Evolutionary conservation across 2,113 vertebrate species (phyloP), one percentile per base, ranked within the genome.

Genomic region (Boleophthalmus pectinirostris): DNA sequence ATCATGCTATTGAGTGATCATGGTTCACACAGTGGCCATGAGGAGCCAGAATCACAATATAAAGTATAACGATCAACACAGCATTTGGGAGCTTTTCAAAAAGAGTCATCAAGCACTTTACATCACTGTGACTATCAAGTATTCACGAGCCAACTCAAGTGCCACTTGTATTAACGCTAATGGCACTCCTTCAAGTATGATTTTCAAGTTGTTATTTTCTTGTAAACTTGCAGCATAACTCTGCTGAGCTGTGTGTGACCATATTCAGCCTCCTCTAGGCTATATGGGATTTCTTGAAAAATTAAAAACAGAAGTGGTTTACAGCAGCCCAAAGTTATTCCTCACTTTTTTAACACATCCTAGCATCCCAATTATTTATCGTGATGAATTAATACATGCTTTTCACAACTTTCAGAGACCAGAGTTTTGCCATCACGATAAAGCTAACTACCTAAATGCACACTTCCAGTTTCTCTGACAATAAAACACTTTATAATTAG

Each of bases 161-260:
- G 35, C 33, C 61, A 64, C 33, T 64, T 43, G 18, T 43, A 61
- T 33, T 61, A 61, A 61, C 16, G 25, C 13, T 61, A 61, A 61
- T 33, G 25, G 24, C 25, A 64, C 20, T 64, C 18, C 61, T 20
- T 16, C 29, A n/a, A 35, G 29, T 20, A 5, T 61, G 23, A 12
- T 5, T 29, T 60, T 60, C 46, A 51, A 20, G 5, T 51, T 51
- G 15, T 51, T 51, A 16, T 51, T 51, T 51, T 51, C 47, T 20
- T 18, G 47, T 54, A 20, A n/a, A 21, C 51, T 54, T 21, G 20
- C n/a, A 43, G 38, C 9, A 10, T 7, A 54, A 54, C 51, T 54
- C 6, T 51, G 15, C 4, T 18, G 16, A 51, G 47, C 47, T 13
- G 16, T 16, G 16, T 51, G 47, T 18, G 47, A 20, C 47, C 16